Evolutionary conservation across 2,888 invertebrate genomes (phyloP), one percentile per base, ranked within the genome.

Genomic region (Xestia sexstrigata): DNA sequence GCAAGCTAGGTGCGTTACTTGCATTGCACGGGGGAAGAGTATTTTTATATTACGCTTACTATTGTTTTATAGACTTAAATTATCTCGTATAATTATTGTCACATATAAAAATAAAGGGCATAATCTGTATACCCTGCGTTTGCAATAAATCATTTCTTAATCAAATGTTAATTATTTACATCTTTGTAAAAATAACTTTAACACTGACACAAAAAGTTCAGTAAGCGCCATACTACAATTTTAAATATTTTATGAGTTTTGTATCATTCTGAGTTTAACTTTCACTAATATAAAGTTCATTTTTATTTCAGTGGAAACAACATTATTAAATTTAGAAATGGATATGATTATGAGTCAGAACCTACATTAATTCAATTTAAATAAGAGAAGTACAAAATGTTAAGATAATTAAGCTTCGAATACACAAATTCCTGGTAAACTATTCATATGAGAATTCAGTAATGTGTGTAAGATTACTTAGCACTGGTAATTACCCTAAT

Each of bases 361-460:
- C 26, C 15, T 55, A 66, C 42, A 47, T 39, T 9, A 55, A 42
- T 35, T 45, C 4, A 49, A 49, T 52, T 11, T 17, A 13, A 26
- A 26, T 60, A 9, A 0, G 5, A 63, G 17, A 77, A 60, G 8
- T 49, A 62, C 66, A 39, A 66, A 69, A 72, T 60, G n/a, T 55
- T 9, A 47, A 70, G 52, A 70, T 17, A 72, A 73, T 66, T 62
- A 49, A 39, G n/a, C 60, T 45, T 20, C 15, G 13, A 42, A 70
- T 60, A 58, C n/a, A 63, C 66, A 55, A 78, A 78, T 62, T 75
- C 45, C 20, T 49, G 45, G 42, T 70, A 49, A 79, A 82, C 35
- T 70, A 72, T 79, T 75, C 62, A 79, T 70, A 70, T 35, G 70
- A 70, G 70, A 82, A 72, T 78, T 70, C 39, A 63, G 35, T 63